phyloP scores from a whole-genome alignment of 2,888 invertebrate species.

The Trilocha varians region DNA sequence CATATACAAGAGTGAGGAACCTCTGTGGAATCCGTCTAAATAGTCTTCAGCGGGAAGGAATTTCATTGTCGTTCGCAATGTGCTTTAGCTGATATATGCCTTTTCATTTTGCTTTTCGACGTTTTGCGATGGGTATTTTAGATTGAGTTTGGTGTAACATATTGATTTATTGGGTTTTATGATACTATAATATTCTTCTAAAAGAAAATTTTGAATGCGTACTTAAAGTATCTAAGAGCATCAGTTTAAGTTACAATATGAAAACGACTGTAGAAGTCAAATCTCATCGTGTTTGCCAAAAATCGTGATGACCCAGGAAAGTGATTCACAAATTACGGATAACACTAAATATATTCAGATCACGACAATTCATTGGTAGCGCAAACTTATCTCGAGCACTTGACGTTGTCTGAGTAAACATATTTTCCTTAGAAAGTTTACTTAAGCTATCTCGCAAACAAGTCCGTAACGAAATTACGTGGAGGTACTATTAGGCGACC shows the following conservation, averaged over 20 bases:
- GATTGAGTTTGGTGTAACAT: no score
- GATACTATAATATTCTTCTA: no score
- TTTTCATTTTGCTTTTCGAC: not conserved
- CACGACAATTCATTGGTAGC: slow-evolving; percentile 7
- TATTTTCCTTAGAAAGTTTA: slow-evolving; percentile 11
- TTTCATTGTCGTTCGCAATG: not conserved
- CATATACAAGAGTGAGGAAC: not conserved
- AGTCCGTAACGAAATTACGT: not conserved
- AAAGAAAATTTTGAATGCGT: no score
- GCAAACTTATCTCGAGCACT: slow-evolving; percentile 14
- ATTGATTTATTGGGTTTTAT: no score
- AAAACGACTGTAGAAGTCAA: no score
- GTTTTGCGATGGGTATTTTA: not conserved
- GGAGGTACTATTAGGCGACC: slow-evolving; percentile 1
- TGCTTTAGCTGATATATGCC: not conserved
- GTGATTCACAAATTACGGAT: not conserved
- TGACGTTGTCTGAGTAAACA: slow-evolving; percentile 7
- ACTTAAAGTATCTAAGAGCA: not conserved
- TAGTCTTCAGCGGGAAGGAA: not conserved
- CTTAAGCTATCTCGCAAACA: slow-evolving; percentile 7
- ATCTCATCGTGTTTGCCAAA: not conserved
- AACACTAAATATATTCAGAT: not conserved
- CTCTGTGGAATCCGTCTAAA: not conserved
- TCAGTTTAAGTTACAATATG: not conserved
- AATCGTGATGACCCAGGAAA: not conserved